Conservation (phyloP, 2,888 invertebrate genomes). For the Erpobdella octoculata region DNA sequence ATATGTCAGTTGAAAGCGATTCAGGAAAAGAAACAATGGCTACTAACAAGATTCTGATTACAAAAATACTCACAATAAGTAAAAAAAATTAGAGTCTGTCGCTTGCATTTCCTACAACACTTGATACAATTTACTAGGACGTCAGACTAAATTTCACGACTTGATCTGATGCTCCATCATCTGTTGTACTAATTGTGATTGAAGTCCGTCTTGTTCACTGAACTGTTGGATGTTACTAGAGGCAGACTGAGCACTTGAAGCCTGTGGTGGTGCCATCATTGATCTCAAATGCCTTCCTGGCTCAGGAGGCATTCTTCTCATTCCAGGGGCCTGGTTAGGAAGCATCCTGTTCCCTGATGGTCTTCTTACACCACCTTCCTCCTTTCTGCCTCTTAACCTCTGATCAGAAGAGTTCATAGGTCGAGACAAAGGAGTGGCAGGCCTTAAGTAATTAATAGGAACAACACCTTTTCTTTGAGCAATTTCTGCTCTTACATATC, state of each 20-base stretch:
- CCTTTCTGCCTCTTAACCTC: background rate
- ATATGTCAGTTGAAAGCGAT: too few species aligned
- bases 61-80: too few species aligned
- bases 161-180: too few species aligned
- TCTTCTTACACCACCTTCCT: constrained; percentile 5
- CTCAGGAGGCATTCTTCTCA: background rate
- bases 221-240: background rate
- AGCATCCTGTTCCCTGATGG: background rate
- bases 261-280: background rate
- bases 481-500: constrained; percentile 94
- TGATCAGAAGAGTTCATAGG: background rate
- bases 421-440: constrained; percentile 6
- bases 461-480: constrained; percentile 89
- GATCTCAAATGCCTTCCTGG: background rate
- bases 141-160: too few species aligned
- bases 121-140: too few species aligned
- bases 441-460: constrained; percentile 78
- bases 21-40: too few species aligned
- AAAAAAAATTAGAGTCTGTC: too few species aligned
- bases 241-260: background rate
- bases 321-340: background rate
- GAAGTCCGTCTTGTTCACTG: background rate
- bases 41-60: too few species aligned
- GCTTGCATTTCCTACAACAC: too few species aligned
- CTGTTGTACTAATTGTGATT: background rate